Percentiles rank a stretch among this genome's conserved stretches.
Conservation (phyloP, 2,797 vertebrate genomes). For the Squalus acanthias region DNA sequence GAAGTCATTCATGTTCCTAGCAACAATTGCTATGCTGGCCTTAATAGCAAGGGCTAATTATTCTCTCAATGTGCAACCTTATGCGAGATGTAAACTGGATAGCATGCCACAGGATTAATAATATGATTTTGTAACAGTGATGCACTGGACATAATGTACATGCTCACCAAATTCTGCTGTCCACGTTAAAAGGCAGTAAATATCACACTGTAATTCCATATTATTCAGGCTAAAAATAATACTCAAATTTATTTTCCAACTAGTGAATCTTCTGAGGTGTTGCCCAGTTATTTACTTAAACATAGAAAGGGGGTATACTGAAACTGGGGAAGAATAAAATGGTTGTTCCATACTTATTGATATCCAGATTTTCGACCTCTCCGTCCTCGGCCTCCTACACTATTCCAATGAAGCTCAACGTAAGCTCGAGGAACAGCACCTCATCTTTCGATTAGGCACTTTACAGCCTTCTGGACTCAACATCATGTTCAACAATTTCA, state of each 20-base stretch:
- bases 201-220: background rate
- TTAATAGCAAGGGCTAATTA: background rate
- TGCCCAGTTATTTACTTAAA: background rate
- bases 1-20: background rate
- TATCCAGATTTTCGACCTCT: background rate
- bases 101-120: background rate
- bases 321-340: background rate
- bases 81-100: background rate
- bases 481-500: too few relatives aligned
- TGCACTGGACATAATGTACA: background rate
- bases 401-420: too few relatives aligned
- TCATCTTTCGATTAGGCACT: too few relatives aligned
- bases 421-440: too few relatives aligned
- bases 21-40: background rate
- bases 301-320: background rate
- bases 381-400: too few relatives aligned
- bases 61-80: background rate
- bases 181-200: background rate
- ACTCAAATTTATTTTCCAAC: background rate
- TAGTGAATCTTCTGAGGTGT: background rate
- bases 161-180: background rate
- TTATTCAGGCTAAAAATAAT: background rate
- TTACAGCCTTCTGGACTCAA: too few relatives aligned
- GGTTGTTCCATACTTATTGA: background rate
- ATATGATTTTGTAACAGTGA: background rate